Conservation (phyloP, 2,888 invertebrate species). For the Brachypalpus laphriformis region DNA sequence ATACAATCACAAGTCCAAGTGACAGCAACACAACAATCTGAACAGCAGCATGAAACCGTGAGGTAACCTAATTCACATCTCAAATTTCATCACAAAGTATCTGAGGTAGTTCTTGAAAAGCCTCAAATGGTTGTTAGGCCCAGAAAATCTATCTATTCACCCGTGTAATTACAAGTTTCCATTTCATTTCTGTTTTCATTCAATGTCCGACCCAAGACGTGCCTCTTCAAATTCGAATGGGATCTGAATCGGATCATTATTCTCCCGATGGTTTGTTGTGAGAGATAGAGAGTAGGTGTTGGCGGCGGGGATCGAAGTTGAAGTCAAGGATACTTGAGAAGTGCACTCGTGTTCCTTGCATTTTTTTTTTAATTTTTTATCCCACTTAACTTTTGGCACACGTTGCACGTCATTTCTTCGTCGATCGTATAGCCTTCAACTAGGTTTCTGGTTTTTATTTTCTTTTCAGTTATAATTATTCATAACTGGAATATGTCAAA, state of each 20-base stretch:
- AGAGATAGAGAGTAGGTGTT: slow-evolving; percentile 55
- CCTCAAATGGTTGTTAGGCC: slow-evolving; percentile 65
- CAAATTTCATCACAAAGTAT: slow-evolving; percentile 69
- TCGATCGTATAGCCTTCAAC: slow-evolving; percentile 35
- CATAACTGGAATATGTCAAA: slow-evolving; percentile 55
- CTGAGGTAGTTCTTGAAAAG: slow-evolving; percentile 68
- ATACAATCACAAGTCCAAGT: slow-evolving; percentile 37
- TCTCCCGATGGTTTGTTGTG: slow-evolving; percentile 27
- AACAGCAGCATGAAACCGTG: slow-evolving; percentile 53
- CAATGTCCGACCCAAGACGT: slow-evolving; percentile 7
- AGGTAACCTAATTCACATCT: slow-evolving; percentile 72
- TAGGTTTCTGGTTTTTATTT: slow-evolving; percentile 30
- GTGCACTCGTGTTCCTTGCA: slow-evolving; percentile 52
- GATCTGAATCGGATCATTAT: slow-evolving; percentile 51
- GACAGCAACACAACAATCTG: slow-evolving; percentile 50
- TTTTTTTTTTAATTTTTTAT: slow-evolving; percentile 26
- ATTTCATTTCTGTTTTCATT: slow-evolving; percentile 66
- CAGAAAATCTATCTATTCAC: slow-evolving; percentile 66
- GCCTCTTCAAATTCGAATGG: slow-evolving; percentile 56
- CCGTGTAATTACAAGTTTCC: slow-evolving; percentile 74
- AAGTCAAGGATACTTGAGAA: slow-evolving; percentile 65
- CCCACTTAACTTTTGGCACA: slow-evolving; percentile 62
- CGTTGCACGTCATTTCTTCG: slow-evolving; percentile 44
- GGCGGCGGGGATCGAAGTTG: slow-evolving; percentile 23
- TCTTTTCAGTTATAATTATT: slow-evolving; percentile 40